Base-by-base conservation (phyloP, 2,888 invertebrate species). In the Leuctra nigra region DNA sequence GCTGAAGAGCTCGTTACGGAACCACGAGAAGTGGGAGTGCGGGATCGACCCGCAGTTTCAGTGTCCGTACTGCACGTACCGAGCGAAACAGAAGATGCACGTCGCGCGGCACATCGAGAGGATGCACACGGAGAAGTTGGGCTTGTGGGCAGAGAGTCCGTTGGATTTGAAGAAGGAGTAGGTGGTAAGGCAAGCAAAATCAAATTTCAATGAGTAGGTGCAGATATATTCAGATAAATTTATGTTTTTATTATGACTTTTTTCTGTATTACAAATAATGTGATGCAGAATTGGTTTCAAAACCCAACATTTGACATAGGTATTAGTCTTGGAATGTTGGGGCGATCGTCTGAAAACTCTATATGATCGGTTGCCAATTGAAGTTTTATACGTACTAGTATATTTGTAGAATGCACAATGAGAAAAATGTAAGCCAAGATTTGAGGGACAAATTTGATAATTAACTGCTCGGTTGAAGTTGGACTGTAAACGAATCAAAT, bases 21-120 rank as follows among this genome's bases (percentile, higher is more conserved):
- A 88, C 72, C 88, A 88, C 70, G 86, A 87, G 76, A 87, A 87
- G 72, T 88, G 87, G 87, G 88, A 88, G 73, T 88, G 89, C 68
- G 79, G 81, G 63, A 83, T 82, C 69, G 79, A 80, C 64, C 84
- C 85, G 18, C 80, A 82, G 68, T 83, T 82, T 74, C 81, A 82
- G 69, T 86, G 86, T 68, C 80, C 80, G 48, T 80, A 83, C 72
- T 85, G 85, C 70, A 76, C 79, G 66, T 79, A 82, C 72, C 79
- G 80, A 64, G 83, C 83, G 65, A 83, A 83, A 68, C 80, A 84
- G 63, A 73, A 70, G 60, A 62, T 66, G 48, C 71, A 72, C 60
- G 66, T 70, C 20, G 65, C 68, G 29, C 69, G 72, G 23, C 74
- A 74, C 63, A 66, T 65, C 39, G 62, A 62, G 1, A 67, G 64